Base-by-base conservation (phyloP, 2,113 vertebrate species). In the Sinosuthora webbiana region DNA sequence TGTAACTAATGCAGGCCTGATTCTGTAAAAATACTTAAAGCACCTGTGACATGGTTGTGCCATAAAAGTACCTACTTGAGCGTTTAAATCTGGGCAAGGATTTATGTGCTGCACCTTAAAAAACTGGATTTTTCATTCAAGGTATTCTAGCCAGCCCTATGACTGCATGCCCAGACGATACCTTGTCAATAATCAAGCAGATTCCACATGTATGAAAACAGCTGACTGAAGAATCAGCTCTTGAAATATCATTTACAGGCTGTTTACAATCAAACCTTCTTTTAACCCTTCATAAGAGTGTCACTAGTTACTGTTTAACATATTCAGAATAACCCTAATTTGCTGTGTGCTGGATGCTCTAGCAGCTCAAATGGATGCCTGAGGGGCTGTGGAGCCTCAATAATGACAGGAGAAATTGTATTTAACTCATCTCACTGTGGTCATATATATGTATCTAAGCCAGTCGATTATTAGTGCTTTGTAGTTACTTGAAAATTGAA, bases 361-460 rank as follows among this genome's bases (percentile, higher is more conserved):
- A 33, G 25, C 12, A 17, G 49, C 37, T 57, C 42, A 45, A 27
- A 57, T 3, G 11, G 37, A 53, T 31, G 24, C 25, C 28, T 57
- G 30, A 73, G 52, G 49, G 18, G 62, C 41, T 69, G 19, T 20
- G 25, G 13, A 76, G 16, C 13, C 30, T 37, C 75, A 60, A 10
- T 24, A 77, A 60, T 49, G 21, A 64, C n/a, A 69, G 37, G 15
- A 76, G 13, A 60, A 31, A 44, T 13, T 18, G 16, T 24, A 83
- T 88, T 88, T 56, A 85, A 60, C 19, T 56, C 15, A 8, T 35
- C 27, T 71, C 13, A n/a, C 44, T 41, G 19, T 21, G 31, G 27
- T 42, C 12, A 14, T 8, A 10, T 1, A 4, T 8, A 15, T 1
- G 3, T 27, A 64, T 15, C 37, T n/a, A 64, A 89, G 7, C 2